These are phyloP conservation scores for Tromatobia lineatoria DNA, from an alignment of 2,888 invertebrate species.

Conservation along the genomic window DNA sequence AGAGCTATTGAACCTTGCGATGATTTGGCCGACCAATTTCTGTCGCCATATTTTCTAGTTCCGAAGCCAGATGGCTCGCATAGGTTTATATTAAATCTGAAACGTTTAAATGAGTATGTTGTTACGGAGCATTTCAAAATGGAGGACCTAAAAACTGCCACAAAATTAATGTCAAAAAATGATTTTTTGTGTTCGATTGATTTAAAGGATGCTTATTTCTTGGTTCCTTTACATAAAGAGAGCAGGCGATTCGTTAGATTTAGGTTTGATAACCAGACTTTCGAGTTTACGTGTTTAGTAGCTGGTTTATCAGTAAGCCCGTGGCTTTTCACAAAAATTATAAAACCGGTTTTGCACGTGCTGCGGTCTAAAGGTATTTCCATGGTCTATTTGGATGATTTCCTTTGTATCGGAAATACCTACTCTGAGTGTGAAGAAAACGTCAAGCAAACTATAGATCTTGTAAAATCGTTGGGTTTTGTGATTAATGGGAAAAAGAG, in stretches of 20 bases:
- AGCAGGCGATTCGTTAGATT: constrained; percentile 27
- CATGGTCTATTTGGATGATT: constrained; percentile 48
- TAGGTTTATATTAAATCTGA: constrained; percentile 63
- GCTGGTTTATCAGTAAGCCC: constrained; percentile 20
- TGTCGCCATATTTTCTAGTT: constrained; percentile 61
- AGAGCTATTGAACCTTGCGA: constrained; percentile 51
- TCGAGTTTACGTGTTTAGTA: constrained; percentile 34
- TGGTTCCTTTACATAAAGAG: constrained; percentile 21
- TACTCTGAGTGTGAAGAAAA: constrained; percentile 17
- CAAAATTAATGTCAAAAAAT: constrained; percentile 39
- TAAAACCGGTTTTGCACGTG: constrained; percentile 37
- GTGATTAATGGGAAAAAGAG: constrained; percentile 42
- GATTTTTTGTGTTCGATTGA: constrained; percentile 46
- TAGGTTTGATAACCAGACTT: constrained; percentile 15
- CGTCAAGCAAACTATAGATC: neutral
- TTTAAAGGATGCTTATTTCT: constrained; percentile 59
- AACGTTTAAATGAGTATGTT: constrained; percentile 60
- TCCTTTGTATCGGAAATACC: constrained; percentile 31
- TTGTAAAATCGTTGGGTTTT: constrained; percentile 39
- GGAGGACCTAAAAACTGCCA: constrained; percentile 57
- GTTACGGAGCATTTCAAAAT: constrained; percentile 61
- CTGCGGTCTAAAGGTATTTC: constrained; percentile 36
- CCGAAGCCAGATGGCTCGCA: constrained; percentile 58
- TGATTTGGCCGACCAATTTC: constrained; percentile 53
- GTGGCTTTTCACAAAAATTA: constrained; percentile 49